phyloP scores from a whole-genome alignment of 2,888 invertebrate genomes.

The Synergus itoensis region DNA sequence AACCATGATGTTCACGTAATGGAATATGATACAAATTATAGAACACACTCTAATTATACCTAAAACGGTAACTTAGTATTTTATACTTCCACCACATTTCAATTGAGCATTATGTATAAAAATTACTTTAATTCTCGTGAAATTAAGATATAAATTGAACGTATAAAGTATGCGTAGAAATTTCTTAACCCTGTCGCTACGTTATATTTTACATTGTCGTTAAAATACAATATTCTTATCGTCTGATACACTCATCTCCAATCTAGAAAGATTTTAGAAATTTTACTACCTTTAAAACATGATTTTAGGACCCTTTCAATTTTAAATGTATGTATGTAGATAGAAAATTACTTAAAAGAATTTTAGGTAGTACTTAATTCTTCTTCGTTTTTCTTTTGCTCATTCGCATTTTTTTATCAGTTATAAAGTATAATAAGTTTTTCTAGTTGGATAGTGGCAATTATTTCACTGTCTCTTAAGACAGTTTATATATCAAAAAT shows the following conservation, averaged over 20 bases:
- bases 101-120: slow-evolving; percentile 62
- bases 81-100: slow-evolving; percentile 69
- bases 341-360: background rate
- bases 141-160: slow-evolving; percentile 72
- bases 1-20: slow-evolving; percentile 18
- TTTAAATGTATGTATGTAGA: background rate
- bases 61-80: slow-evolving; percentile 65
- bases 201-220: slow-evolving; percentile 53
- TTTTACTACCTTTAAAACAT: background rate
- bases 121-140: slow-evolving; percentile 65
- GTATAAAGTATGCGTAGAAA: slow-evolving; percentile 62
- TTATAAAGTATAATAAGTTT: background rate
- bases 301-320: background rate
- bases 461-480: too few species aligned
- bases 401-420: background rate
- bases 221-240: slow-evolving; percentile 43
- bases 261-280: background rate
- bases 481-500: background rate
- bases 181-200: slow-evolving; percentile 54
- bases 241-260: slow-evolving; percentile 19
- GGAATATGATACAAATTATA: slow-evolving; percentile 31
- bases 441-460: background rate
- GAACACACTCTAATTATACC: slow-evolving; percentile 50
- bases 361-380: background rate
- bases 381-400: background rate